These are phyloP conservation scores for Phenganax subtilis DNA, from an alignment of 92 coral and sea anemone species.

Conservation along the genomic window DNA sequence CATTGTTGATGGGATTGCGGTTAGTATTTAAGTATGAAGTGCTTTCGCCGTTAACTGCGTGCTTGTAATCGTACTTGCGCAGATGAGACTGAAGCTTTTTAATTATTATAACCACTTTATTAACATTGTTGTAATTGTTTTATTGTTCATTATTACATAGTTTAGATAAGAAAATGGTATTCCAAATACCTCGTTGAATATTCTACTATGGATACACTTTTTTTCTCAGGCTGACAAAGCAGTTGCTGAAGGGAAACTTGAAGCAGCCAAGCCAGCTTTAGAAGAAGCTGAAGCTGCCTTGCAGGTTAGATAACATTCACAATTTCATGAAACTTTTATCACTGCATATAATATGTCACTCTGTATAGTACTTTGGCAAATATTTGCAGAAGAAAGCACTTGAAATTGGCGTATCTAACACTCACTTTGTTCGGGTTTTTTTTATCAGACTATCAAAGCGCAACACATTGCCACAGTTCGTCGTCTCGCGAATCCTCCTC, in stretches of 20 bases:
- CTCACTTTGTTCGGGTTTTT: neutral
- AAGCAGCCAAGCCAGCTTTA: constrained; percentile 88
- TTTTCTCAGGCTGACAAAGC: constrained; percentile 74
- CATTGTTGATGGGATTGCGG: constrained; percentile 96
- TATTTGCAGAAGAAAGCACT: neutral
- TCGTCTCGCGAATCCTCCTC: constrained; percentile 89
- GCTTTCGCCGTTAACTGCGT: no score
- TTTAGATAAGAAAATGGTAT: no score
- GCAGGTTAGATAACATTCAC: constrained; percentile 51
- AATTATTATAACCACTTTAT: neutral
- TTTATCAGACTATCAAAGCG: constrained; percentile 80
- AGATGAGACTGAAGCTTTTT: neutral
- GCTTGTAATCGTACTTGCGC: no score
- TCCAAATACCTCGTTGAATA: no score
- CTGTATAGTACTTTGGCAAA: no score
- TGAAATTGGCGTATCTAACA: neutral
- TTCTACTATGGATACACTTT: no score
- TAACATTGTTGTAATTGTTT: neutral
- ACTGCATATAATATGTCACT: neutral
- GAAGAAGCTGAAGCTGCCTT: constrained; percentile 94
- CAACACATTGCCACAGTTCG: constrained; percentile 93
- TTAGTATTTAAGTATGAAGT: constrained; percentile 36
- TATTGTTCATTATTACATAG: no score
- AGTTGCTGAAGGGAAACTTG: constrained; percentile 79
- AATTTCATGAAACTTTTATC: neutral